These are phyloP conservation scores for Tyto alba DNA, from an alignment of 2,113 vertebrate species.

Conservation along the genomic window DNA sequence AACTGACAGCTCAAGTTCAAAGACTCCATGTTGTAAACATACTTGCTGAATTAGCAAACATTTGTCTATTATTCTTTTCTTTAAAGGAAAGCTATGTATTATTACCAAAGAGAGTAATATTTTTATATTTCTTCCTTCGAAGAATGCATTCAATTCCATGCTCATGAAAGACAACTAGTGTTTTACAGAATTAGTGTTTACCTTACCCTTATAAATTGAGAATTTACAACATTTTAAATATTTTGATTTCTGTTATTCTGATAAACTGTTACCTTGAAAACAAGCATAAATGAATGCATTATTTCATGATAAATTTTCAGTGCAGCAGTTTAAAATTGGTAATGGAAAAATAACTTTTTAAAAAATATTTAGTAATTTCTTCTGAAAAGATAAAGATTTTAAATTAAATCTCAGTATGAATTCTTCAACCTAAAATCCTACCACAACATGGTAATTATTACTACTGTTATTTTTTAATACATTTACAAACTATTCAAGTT, in stretches of 20 bases:
- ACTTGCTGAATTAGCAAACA: not conserved
- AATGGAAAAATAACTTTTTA: not conserved
- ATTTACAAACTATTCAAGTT: not conserved
- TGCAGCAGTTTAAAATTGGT: not conserved
- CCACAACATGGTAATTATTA: not conserved
- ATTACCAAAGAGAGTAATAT: not conserved
- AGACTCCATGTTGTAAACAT: not conserved
- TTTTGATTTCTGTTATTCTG: not conserved
- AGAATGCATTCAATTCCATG: not conserved
- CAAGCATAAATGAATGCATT: not conserved
- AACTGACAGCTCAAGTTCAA: not conserved
- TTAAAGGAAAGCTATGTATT: not conserved
- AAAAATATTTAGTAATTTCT: not conserved
- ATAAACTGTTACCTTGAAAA: constrained; percentile 36
- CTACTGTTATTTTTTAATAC: not conserved
- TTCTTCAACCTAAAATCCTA: constrained; percentile 20
- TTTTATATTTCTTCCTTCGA: not conserved
- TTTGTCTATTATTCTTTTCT: not conserved
- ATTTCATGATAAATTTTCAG: not conserved
- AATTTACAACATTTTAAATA: constrained; percentile 11
- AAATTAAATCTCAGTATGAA: constrained; percentile 18
- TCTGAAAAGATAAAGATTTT: not conserved
- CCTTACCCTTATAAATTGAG: not conserved
- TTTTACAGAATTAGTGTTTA: not conserved
- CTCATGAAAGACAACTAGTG: not conserved